phyloP scores from a whole-genome alignment of 1,140 invertebrate genomes.

The Drosophila repleta region DNA sequence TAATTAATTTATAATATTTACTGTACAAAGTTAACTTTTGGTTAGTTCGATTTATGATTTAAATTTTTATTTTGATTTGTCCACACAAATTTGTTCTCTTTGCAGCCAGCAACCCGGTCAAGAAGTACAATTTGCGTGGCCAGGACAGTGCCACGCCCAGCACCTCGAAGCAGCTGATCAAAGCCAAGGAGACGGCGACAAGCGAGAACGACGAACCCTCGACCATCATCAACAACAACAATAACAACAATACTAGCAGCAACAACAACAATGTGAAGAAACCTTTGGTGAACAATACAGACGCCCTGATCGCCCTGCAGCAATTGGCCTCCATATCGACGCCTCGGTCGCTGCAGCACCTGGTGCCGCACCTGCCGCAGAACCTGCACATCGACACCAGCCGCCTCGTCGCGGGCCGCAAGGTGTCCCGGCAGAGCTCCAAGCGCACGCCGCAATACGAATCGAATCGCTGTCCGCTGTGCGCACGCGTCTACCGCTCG shows the following conservation, averaged over 20 bases:
- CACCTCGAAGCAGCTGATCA: slow-evolving; percentile 38
- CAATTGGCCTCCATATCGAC: slow-evolving; percentile 81
- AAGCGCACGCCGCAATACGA: slow-evolving; percentile 69
- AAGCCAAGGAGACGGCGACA: slow-evolving; percentile 7
- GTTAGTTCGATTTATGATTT: slow-evolving; percentile 49
- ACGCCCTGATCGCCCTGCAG: slow-evolving; percentile 74
- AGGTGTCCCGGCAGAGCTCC: slow-evolving; percentile 60
- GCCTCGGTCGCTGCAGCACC: slow-evolving; percentile 65
- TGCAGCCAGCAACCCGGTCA: slow-evolving; percentile 35
- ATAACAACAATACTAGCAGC: neutral
- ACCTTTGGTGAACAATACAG: slow-evolving; percentile 50
- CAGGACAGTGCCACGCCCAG: slow-evolving; percentile 44
- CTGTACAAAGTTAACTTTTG: slow-evolving; percentile 12
- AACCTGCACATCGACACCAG: slow-evolving; percentile 64
- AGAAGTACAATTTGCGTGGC: slow-evolving; percentile 57
- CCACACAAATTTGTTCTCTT: slow-evolving; percentile 44
- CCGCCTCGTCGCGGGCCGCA: slow-evolving; percentile 55
- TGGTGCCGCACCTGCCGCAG: slow-evolving; percentile 65
- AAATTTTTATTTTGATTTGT: slow-evolving; percentile 68
- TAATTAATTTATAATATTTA: slow-evolving; percentile 19
- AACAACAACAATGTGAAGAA: slow-evolving; percentile 43
- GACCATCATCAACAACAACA: slow-evolving; percentile 12
- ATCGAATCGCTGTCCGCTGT: slow-evolving; percentile 79
- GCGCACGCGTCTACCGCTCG: slow-evolving; percentile 74
- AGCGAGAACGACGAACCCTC: slow-evolving; percentile 63